Evolutionary conservation across 2,797 vertebrate species (phyloP).

Genomic region (Emydoidea blandingii): DNA sequence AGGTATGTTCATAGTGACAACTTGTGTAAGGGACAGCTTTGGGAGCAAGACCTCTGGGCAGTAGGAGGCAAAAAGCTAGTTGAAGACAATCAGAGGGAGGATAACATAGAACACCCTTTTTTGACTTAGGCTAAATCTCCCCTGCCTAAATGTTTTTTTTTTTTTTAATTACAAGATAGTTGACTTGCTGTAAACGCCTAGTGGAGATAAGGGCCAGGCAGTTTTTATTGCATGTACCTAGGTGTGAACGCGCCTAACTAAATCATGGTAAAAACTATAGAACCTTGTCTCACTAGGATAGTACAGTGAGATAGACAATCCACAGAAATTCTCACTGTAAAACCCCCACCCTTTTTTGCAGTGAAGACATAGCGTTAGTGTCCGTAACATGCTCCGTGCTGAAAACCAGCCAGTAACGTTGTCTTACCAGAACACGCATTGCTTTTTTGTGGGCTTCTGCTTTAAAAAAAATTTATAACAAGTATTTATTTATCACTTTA

Average conservation of each 20-base stretch:
- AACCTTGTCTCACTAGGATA: background rate
- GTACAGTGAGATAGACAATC: background rate
- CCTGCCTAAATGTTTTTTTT: background rate
- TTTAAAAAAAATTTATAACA: background rate
- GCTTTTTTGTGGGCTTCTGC: background rate
- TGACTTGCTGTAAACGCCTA: background rate
- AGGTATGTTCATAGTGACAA: background rate
- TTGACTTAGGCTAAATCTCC: background rate
- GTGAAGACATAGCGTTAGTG: background rate
- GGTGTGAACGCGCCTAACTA: background rate
- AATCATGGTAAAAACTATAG: background rate
- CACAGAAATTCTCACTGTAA: background rate
- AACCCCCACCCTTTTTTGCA: background rate
- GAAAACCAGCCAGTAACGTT: background rate
- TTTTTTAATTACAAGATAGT: background rate
- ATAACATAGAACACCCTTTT: background rate
- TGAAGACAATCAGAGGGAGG: background rate
- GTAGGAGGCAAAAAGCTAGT: accelerated
- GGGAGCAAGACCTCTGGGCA: background rate
- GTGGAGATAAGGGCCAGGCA: accelerated
- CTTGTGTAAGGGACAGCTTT: background rate
- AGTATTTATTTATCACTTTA: background rate
- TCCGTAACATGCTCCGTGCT: background rate
- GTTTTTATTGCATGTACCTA: background rate
- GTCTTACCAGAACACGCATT: background rate